Evolutionary conservation across 2,797 vertebrate genomes (phyloP), one percentile per base, ranked within the genome.

Genomic region (Periparus ater): DNA sequence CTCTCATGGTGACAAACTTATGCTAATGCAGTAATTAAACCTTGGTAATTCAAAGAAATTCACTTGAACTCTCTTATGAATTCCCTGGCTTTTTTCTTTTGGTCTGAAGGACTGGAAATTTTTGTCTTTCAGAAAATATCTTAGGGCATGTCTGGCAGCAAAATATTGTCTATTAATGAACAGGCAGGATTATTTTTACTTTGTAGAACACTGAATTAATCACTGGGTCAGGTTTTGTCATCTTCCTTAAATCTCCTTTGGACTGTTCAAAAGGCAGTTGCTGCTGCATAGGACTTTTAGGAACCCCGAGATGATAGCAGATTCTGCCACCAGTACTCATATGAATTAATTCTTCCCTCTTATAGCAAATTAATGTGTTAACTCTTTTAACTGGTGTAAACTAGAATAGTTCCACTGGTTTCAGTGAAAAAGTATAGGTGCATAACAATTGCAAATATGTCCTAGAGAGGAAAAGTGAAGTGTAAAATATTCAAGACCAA

Each of bases 11-110:
- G 75, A 48, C 29, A 94, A 88, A 87, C 53, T 94, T 92, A 96
- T 95, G 90, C 66, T 97, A 96, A 97, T 96, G 21, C 60, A 94
- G 67, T 96, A 96, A 97, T 96, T 97, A 96, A 88, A 54, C 8
- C 50, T 91, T 91, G 34, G 57, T 36, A 95, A 96, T 95, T 88
- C 68, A 95, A 95, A 95, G n/a, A 87, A 57, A 96, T 91, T 96
- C 78, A 75, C 36, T 90, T 95, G 89, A 97, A 91, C 21, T 36
- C 42, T 82, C 38, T 65, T 70, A 84, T 3, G 15, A 88, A 72
- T 90, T 91, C 95, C 20, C n/a, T 81, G 40, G 11, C 20, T 81
- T 30, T 76, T 93, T 91, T 95, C 42, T 88, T 85, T 61, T 26
- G 44, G 62, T 95, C 36, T 87, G 61, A 96, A 93, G 60, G 68